Evolutionary conservation across 2,888 invertebrate species (phyloP).

Genomic region (Philaethria dido): DNA sequence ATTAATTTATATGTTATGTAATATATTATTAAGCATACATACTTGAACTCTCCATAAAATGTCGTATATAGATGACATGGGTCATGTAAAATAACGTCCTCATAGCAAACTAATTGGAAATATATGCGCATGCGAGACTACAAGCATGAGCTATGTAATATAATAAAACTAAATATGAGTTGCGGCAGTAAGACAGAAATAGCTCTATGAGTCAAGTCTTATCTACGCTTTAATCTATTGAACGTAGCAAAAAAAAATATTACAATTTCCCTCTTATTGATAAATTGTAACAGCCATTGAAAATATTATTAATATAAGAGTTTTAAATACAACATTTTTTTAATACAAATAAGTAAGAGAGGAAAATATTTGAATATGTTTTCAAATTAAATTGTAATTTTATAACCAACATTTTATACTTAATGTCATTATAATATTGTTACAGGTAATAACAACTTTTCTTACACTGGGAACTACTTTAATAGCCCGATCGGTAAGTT

Average conservation of each 20-base stretch:
- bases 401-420: not conserved
- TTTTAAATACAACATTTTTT: too few relatives aligned
- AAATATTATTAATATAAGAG: too few relatives aligned
- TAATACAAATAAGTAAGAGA: too few relatives aligned
- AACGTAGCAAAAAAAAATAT: conserved; percentile 20
- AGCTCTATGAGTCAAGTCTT: conserved; percentile 29
- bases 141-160: conserved; percentile 10
- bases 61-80: not conserved
- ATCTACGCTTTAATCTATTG: conserved; percentile 32
- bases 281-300: not conserved
- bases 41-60: not conserved
- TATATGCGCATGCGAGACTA: not conserved
- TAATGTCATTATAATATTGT: conserved; percentile 15
- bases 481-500: conserved; percentile 8
- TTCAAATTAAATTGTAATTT: too few relatives aligned
- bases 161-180: conserved; percentile 31
- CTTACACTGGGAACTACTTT: not conserved
- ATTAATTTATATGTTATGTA: too few relatives aligned
- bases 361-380: too few relatives aligned
- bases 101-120: conserved; percentile 10
- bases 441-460: conserved; percentile 32
- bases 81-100: not conserved
- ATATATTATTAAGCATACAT: not conserved
- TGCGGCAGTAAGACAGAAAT: conserved; percentile 28
- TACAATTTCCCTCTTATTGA: conserved; percentile 15